Evolutionary conservation across 2,113 vertebrate species (phyloP).

Genomic region (Pterocles orientalis): DNA sequence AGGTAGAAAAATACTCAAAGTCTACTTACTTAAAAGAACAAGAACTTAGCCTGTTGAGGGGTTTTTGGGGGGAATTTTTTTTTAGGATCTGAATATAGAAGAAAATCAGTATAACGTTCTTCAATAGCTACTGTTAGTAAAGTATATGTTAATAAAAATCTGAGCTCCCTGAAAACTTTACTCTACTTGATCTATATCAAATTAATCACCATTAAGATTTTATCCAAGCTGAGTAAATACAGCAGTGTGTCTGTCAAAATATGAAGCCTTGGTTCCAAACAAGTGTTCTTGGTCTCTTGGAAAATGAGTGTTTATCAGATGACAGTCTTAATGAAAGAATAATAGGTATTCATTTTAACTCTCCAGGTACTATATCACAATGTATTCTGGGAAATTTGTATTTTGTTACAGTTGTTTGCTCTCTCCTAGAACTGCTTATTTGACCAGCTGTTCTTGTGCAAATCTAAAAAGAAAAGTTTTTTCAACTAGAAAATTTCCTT

Average conservation of each 20-base stretch:
- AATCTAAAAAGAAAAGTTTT: background rate
- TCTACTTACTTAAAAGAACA: background rate
- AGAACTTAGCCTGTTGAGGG: background rate
- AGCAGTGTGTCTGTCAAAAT: background rate
- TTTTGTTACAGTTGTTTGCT: background rate
- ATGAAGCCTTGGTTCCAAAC: background rate
- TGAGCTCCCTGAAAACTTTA: background rate
- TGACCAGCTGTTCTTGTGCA: background rate
- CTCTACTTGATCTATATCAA: background rate
- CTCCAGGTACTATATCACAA: background rate
- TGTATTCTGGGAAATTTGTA: background rate
- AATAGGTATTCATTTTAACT: background rate
- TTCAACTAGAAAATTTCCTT: background rate
- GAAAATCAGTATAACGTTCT: background rate
- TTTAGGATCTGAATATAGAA: background rate
- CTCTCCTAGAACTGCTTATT: background rate
- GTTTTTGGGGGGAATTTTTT: rapidly evolving
- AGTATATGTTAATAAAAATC: background rate
- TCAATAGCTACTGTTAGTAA: background rate
- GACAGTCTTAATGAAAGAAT: background rate
- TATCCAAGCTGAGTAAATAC: background rate
- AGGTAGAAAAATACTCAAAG: background rate
- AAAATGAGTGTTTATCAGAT: background rate
- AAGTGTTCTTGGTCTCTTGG: background rate
- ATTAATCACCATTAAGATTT: background rate